Evolutionary conservation across 2,888 invertebrate species (phyloP).

Genomic region (Temnothorax ravouxi): DNA sequence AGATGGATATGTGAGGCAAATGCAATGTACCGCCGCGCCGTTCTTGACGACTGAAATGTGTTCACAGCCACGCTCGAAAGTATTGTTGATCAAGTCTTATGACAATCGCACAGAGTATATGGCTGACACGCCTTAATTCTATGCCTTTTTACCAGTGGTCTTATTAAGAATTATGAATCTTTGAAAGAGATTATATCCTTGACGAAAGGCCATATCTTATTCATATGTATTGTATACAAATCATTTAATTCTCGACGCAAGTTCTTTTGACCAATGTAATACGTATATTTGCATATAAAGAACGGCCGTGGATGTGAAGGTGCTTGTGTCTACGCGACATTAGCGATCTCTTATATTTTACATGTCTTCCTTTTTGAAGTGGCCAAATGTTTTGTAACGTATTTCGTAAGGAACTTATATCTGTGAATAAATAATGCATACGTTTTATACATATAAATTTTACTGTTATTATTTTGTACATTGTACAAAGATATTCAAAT

Average conservation of each 20-base stretch:
- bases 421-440: constrained; percentile 66
- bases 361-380: constrained; percentile 38
- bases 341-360: background rate
- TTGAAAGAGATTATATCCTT: constrained; percentile 46
- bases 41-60: constrained; percentile 74
- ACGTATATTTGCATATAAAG: constrained; percentile 28
- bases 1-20: constrained; percentile 86
- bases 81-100: constrained; percentile 33
- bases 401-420: constrained; percentile 66
- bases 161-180: constrained; percentile 54
- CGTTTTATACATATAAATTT: constrained; percentile 51
- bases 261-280: constrained; percentile 38
- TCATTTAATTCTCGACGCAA: constrained; percentile 42
- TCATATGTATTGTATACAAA: constrained; percentile 42
- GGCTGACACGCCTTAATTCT: constrained; percentile 50
- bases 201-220: constrained; percentile 46
- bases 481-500: background rate
- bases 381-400: constrained; percentile 71
- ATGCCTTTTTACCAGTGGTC: constrained; percentile 50
- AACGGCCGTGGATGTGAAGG: background rate
- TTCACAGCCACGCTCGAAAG: constrained; percentile 66
- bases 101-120: constrained; percentile 34
- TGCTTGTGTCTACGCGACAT: background rate
- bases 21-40: constrained; percentile 44
- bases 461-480: constrained; percentile 8